A percentile compares a stretch with the other conserved stretches of the same genome.
Evolutionary conservation across 2,113 vertebrate genomes (phyloP).

Genomic region (Zosterops hypoxanthus): DNA sequence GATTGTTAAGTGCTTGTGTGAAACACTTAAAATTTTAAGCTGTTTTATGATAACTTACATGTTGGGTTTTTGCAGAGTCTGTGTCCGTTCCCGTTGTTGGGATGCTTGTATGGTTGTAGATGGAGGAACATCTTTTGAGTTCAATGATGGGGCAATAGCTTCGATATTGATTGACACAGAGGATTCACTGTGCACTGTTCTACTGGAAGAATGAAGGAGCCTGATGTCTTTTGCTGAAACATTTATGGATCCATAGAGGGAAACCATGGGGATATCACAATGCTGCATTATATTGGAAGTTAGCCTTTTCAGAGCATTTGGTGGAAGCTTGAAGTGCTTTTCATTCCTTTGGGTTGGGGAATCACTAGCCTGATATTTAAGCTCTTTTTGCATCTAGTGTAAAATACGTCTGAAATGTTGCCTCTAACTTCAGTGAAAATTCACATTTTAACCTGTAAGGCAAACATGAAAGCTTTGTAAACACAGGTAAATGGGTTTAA

Average conservation of each 20-base stretch:
- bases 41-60: neutral
- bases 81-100: slow-evolving; percentile 94
- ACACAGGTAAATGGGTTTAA: slow-evolving; percentile 47
- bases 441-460: slow-evolving; percentile 13
- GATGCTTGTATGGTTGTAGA: slow-evolving; percentile 98
- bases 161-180: slow-evolving; percentile 86
- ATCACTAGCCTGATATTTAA: slow-evolving; percentile 28
- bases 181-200: slow-evolving; percentile 90
- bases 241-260: slow-evolving; percentile 25
- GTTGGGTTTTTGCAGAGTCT: slow-evolving; percentile 78
- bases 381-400: slow-evolving; percentile 4
- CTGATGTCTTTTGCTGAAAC: slow-evolving; percentile 12
- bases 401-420: neutral
- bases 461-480: slow-evolving; percentile 42
- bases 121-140: slow-evolving; percentile 95
- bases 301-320: slow-evolving; percentile 18
- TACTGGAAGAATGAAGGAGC: slow-evolving; percentile 81
- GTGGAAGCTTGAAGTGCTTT: slow-evolving; percentile 24
- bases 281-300: slow-evolving; percentile 41
- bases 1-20: neutral
- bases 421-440: slow-evolving; percentile 25
- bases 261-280: slow-evolving; percentile 41
- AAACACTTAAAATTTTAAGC: neutral
- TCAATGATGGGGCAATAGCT: slow-evolving; percentile 95
- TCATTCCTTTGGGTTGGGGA: slow-evolving; percentile 43